Percentiles rank a stretch among this genome's conserved stretches.
Evolutionary conservation across 2,113 vertebrate genomes (phyloP).

Genomic region (Plecturocebus donacophilus): DNA sequence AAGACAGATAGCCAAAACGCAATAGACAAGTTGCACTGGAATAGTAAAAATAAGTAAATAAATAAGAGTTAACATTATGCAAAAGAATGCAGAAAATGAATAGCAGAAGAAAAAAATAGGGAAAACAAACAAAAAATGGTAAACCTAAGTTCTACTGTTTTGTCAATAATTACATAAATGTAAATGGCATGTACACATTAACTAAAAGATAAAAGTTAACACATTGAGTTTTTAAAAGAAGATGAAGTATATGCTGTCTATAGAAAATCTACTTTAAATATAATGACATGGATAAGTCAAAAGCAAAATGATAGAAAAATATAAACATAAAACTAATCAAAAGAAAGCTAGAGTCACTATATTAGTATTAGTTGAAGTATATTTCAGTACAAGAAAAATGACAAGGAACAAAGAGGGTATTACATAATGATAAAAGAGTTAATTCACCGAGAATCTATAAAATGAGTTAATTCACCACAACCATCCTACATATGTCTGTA

Average conservation of each 20-base stretch:
- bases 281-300: neutral
- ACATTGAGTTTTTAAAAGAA: neutral
- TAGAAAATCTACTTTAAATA: neutral
- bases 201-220: neutral
- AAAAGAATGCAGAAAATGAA: neutral
- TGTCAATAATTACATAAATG: neutral
- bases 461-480: neutral
- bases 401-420: neutral
- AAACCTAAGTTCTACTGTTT: neutral
- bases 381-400: neutral
- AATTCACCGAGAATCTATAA: neutral
- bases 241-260: neutral
- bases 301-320: neutral
- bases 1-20: neutral
- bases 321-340: neutral
- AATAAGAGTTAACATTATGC: neutral
- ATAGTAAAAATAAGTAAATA: neutral
- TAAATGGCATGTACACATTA: neutral
- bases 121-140: neutral
- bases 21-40: neutral
- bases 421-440: neutral
- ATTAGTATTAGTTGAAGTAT: neutral
- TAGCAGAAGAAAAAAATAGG: neutral
- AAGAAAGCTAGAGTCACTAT: neutral
- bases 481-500: neutral